Evolutionary conservation across 2,888 invertebrate genomes (phyloP), one percentile per base, ranked within the genome.

Genomic region (Augiades crinisus): DNA sequence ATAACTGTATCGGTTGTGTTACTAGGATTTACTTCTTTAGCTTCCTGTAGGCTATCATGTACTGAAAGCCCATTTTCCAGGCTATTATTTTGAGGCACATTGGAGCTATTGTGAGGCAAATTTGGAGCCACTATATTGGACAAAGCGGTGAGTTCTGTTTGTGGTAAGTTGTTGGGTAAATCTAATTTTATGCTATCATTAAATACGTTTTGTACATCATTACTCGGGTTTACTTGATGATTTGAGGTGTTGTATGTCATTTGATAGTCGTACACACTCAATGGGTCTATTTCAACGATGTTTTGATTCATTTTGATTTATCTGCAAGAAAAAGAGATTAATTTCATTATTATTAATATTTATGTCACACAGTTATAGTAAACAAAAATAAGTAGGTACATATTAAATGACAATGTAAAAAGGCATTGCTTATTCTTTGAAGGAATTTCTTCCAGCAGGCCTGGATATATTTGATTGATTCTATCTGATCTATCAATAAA

Each of bases 221-320:
- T 21, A 22, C 10, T 10, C 7, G 31, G 3, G 5, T 7, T 3
- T 22, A 36, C 49, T 24, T 22, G 33, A 21, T 49, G 59, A 13
- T 43, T 54, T 17, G 58, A 60, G 47, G 61, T 69, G 49, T 62
- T 68, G 2, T 67, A 57, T 4, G 70, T 74, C 0, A 58, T 31
- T 0, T 67, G 60, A 57, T 73, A 75, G 5, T 74, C 76, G 4
- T 78, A 83, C 0, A 64, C 67, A 47, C 75, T 78, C 1, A 86
- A 59, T 0, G 86, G 86, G 27, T 86, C 86, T 1, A 81, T 43
- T 2, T 84, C 83, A 31, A 71, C 53, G 21, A 67, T 54, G 13
- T 67, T 64, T 22, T 55, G 49, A 22, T 72, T 76, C 77, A 38
- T 38, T 47, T 12, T 34, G n/a, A 36, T 36, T 27, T 27, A 27